Evolutionary conservation across 1,140 invertebrate species (phyloP).

Genomic region (Bemisia tabaci): DNA sequence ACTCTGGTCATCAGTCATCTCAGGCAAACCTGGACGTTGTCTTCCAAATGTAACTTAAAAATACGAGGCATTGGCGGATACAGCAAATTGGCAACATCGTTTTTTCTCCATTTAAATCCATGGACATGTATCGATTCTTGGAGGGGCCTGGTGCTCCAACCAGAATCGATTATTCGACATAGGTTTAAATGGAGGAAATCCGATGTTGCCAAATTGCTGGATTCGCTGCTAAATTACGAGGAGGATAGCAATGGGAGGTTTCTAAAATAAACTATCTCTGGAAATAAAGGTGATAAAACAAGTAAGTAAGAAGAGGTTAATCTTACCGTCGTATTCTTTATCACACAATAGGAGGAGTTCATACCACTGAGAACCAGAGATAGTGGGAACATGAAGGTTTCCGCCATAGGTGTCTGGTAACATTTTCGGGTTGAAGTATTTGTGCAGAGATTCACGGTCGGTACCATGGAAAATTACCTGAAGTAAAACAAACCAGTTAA

Average conservation of each 20-base stretch:
- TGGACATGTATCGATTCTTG: no score
- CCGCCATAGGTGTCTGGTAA: constrained; percentile 68
- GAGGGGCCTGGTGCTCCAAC: no score
- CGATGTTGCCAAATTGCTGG: background rate
- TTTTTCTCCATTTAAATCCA: no score
- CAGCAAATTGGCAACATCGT: no score
- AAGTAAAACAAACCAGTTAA: constrained; percentile 12
- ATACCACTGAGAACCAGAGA: constrained; percentile 55
- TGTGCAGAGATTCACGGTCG: constrained; percentile 62
- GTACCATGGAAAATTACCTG: constrained; percentile 71
- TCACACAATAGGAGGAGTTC: constrained; percentile 53
- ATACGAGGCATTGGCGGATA: no score
- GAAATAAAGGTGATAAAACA: background rate
- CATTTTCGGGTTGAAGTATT: constrained; percentile 60
- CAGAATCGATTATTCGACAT: no score
- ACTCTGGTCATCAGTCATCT: no score
- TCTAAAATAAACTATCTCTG: background rate
- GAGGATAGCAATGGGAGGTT: background rate
- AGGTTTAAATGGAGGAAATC: no score
- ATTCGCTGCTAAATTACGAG: background rate
- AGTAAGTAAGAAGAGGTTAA: background rate
- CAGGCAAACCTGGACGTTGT: no score
- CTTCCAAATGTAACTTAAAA: no score
- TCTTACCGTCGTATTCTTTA: constrained; percentile 51
- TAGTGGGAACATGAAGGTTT: constrained; percentile 43